Percentiles rank a stretch among this genome's conserved stretches.
Conservation (phyloP, 2,888 invertebrate genomes). For the Cheilosia scutellata region DNA sequence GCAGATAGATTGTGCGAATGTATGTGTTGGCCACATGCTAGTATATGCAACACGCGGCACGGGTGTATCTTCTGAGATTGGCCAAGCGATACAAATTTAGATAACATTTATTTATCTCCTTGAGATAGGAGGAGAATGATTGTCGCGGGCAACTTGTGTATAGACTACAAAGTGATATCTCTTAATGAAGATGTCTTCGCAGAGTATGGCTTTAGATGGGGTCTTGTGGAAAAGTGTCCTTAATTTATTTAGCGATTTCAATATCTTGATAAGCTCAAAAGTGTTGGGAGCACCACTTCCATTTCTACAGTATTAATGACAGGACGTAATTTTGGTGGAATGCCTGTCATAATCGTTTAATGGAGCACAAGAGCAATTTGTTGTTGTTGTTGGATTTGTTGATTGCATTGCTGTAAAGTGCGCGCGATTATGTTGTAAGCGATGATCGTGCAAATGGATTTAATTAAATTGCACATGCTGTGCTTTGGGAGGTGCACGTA, state of each 20-base stretch:
- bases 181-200: constrained; percentile 67
- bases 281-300: constrained; percentile 12
- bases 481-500: constrained; percentile 33
- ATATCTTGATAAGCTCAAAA: constrained; percentile 65
- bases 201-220: not conserved
- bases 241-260: constrained; percentile 70
- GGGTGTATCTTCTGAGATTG: constrained; percentile 54
- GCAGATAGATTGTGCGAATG: not conserved
- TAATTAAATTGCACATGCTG: constrained; percentile 70
- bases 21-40: constrained; percentile 1
- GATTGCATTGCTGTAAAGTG: constrained; percentile 20
- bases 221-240: constrained; percentile 27
- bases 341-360: constrained; percentile 58
- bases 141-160: constrained; percentile 9
- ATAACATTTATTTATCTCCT: constrained; percentile 69
- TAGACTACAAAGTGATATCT: constrained; percentile 10
- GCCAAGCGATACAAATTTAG: constrained; percentile 62
- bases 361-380: constrained; percentile 22
- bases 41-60: constrained; percentile 41
- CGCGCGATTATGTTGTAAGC: constrained; percentile 62
- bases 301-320: constrained; percentile 57
- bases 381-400: constrained; percentile 11
- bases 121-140: constrained; percentile 45
- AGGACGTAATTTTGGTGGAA: constrained; percentile 74
- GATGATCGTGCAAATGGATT: constrained; percentile 64